phyloP scores from a whole-genome alignment of 1,140 invertebrate species.

The Ridgeia piscesae region DNA sequence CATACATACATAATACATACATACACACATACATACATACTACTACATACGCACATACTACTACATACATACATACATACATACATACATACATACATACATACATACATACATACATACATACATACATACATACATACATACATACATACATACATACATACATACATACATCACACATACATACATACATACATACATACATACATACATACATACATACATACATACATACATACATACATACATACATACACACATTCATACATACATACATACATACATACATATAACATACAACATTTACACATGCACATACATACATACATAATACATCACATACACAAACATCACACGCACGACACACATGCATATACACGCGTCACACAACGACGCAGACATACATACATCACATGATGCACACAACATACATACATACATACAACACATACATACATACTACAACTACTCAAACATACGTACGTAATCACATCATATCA shows the following conservation, averaged over 20 bases:
- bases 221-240: neutral
- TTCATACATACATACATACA: no score
- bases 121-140: slow-evolving; percentile 9
- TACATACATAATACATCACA: neutral
- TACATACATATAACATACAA: slow-evolving; percentile 19
- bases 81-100: neutral
- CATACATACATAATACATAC: neutral
- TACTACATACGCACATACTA: neutral
- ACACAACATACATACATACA: slow-evolving; percentile 15
- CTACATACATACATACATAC: slow-evolving; percentile 3
- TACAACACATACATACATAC: neutral
- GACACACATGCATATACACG: no score
- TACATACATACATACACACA: slow-evolving; percentile 3
- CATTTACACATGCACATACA: slow-evolving; percentile 10
- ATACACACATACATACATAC: neutral
- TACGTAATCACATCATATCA: slow-evolving; percentile 6
- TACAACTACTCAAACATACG: slow-evolving; percentile 7
- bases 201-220: neutral
- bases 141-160: slow-evolving; percentile 7
- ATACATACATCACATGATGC: neutral
- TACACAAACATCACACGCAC: neutral
- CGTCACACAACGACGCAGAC: neutral
- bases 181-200: no score
- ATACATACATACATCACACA: neutral
- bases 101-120: slow-evolving; percentile 18